Evolutionary conservation across 2,113 vertebrate genomes (phyloP), one percentile per base, ranked within the genome.

Genomic region (Poecile atricapillus): DNA sequence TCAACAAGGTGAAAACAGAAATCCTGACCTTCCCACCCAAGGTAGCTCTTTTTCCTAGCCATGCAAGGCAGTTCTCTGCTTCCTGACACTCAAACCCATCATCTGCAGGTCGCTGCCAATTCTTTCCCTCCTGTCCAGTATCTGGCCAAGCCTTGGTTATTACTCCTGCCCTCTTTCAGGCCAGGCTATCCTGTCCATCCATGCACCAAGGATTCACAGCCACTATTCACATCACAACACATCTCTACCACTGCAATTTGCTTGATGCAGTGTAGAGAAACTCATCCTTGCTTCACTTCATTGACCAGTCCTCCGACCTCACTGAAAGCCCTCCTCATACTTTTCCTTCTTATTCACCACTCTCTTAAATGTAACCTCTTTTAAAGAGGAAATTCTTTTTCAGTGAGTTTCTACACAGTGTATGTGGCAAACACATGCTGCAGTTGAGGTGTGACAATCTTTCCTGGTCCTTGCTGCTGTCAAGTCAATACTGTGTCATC

Each of bases 241-340:
- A n/a, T 23, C 46, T 5, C 4, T 15, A 24, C 11, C 46, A 15
- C n/a, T 22, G 24, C 53, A 41, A 35, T 35, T 33, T 0, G 0
- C 20, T 15, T 30, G 9, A 0, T 9, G 8, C 24, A 9, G 5
- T 5, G 20, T 14, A 56, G 41, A 56, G 49, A 35, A 56, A 43
- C 31, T 43, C 50, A 12, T 37, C 50, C 25, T 68, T 49, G 30
- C 25, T 60, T 55, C 63, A 47, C 33, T 16, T 41, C 43, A 86
- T 9, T 33, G 31, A 31, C 20, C 46, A 46, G 7, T 17, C 10
- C 47, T 49, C 28, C 44, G 73, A 11, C 22, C 43, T 41, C 52
- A 37, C 4, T 31, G 35, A 55, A 39, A 47, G 33, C 11, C 63
- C 80, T 59, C 17, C 24, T 33, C 20, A 2, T 14, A 4, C 49